A percentile compares a stretch with the other conserved stretches of the same genome.
Conservation (phyloP, 2,888 invertebrate species). For the Cephus nigrinus region DNA sequence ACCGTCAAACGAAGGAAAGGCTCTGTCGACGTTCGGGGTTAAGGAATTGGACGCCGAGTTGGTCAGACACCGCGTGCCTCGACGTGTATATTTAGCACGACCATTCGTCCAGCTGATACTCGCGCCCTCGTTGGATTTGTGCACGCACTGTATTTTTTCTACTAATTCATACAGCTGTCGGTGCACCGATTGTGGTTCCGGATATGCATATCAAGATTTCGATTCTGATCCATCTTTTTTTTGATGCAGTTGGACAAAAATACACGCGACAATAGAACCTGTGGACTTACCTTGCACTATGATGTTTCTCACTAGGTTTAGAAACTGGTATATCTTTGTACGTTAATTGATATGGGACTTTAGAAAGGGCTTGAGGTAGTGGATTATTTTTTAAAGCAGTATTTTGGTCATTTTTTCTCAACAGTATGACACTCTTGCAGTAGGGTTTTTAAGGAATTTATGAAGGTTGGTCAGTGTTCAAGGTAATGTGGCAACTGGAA, state of each 20-base stretch:
- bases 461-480: not conserved
- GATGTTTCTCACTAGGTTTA: not conserved
- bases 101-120: constrained; percentile 28
- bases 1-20: not conserved
- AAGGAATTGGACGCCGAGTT: not conserved
- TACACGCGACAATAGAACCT: not conserved
- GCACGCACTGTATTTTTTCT: constrained; percentile 12
- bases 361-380: not conserved
- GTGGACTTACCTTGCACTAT: not conserved
- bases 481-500: not conserved
- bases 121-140: constrained; percentile 38
- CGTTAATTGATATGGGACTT: not conserved
- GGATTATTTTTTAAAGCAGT: not conserved
- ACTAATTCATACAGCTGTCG: not conserved
- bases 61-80: constrained; percentile 47
- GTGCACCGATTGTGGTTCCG: not conserved
- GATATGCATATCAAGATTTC: not conserved
- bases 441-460: not conserved
- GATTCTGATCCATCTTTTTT: not conserved
- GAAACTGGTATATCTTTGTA: not conserved
- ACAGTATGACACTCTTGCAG: not conserved
- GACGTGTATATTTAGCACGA: constrained; percentile 53
- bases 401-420: not conserved
- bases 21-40: not conserved
- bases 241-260: not conserved